These are phyloP conservation scores for Malurus leucopterus DNA, from an alignment of 2,797 vertebrate genomes.

Conservation along the genomic window DNA sequence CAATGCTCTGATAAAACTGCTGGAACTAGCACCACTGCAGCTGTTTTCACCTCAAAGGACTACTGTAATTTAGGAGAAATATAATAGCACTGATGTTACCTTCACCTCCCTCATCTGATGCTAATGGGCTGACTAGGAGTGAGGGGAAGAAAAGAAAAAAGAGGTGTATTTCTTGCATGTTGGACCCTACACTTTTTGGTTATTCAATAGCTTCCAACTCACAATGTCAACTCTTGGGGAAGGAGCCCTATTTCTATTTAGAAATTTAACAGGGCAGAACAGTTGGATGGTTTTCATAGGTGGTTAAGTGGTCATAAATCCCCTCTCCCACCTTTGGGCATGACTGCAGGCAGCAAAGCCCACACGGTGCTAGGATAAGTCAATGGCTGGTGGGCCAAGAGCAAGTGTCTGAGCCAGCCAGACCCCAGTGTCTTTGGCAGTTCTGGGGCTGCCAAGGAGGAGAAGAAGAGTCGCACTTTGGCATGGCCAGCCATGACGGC, in stretches of 20 bases:
- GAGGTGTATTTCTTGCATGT: rapidly evolving
- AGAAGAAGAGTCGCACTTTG: rapidly evolving
- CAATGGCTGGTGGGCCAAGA: rapidly evolving
- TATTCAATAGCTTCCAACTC: not conserved
- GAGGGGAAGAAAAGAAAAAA: not conserved
- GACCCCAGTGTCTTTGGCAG: rapidly evolving
- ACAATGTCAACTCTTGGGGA: not conserved
- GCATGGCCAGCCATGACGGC: not conserved
- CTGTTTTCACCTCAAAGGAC: not conserved
- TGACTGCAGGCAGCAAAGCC: not conserved
- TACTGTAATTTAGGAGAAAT: not conserved
- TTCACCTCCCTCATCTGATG: not conserved
- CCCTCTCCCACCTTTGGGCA: not conserved
- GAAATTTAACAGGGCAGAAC: not conserved
- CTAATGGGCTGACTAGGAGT: not conserved
- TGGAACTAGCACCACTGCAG: not conserved
- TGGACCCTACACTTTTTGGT: not conserved
- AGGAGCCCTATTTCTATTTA: not conserved
- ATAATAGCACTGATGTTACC: not conserved
- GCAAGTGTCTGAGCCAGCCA: rapidly evolving
- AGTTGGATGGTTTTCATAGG: not conserved
- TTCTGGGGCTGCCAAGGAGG: too few species aligned
- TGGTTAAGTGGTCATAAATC: not conserved
- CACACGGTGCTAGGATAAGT: rapidly evolving
- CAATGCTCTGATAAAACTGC: not conserved